A percentile compares a stretch with the other conserved stretches of the same genome.
Evolutionary conservation across 2,113 vertebrate genomes (phyloP).

Genomic region (Donacobius atricapilla): DNA sequence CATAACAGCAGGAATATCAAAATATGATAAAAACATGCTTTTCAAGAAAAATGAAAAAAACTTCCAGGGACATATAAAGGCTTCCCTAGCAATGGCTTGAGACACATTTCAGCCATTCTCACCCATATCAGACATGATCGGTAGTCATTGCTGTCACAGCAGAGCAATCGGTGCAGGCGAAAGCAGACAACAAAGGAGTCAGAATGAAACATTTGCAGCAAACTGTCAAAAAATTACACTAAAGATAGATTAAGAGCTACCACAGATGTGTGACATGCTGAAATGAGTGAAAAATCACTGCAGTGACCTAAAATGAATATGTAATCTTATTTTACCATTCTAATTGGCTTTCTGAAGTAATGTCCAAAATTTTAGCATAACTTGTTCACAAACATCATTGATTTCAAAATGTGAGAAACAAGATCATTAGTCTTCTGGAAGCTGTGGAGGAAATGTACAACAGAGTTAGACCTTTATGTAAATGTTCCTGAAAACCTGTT

Average conservation of each 20-base stretch:
- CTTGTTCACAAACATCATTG: not conserved
- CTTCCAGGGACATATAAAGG: not conserved
- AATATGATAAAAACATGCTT: not conserved
- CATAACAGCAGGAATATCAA: not conserved
- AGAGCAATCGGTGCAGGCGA: not conserved
- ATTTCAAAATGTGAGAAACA: not conserved
- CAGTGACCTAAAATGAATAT: not conserved
- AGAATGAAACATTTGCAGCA: not conserved
- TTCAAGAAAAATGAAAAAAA: not conserved
- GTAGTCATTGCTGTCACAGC: not conserved
- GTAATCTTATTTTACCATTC: not conserved
- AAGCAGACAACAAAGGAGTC: not conserved
- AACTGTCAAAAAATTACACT: not conserved
- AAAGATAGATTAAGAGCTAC: constrained; percentile 20
- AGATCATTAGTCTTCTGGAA: not conserved
- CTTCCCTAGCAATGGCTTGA: not conserved
- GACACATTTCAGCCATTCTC: not conserved
- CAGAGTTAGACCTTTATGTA: constrained; percentile 14
- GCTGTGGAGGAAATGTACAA: not conserved
- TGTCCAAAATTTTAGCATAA: not conserved
- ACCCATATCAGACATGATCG: not conserved
- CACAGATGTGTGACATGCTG: not conserved
- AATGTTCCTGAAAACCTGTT: not conserved
- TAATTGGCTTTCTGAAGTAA: not conserved
- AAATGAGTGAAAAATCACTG: not conserved